phyloP scores from a whole-genome alignment of 2,113 vertebrate species.

The Vicugna pacos region DNA sequence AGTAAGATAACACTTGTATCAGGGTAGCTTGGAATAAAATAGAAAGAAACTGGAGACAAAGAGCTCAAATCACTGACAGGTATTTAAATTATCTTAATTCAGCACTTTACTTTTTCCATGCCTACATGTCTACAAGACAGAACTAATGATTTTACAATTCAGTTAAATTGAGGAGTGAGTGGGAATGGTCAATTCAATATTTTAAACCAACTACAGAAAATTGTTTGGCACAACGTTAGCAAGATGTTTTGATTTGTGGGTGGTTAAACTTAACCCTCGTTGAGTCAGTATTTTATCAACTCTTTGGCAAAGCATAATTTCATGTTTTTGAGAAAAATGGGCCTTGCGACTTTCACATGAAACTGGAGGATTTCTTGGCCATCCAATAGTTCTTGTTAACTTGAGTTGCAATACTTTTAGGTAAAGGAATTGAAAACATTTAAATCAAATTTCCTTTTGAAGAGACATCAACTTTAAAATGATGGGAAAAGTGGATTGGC shows the following conservation, averaged over 20 bases:
- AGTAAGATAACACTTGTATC: accelerated
- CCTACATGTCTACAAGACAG: not conserved
- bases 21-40: accelerated
- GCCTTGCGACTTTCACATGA: constrained; percentile 34
- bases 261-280: constrained; percentile 7
- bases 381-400: constrained; percentile 6
- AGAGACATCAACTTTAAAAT: constrained; percentile 56
- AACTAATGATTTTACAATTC: constrained; percentile 7
- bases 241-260: constrained; percentile 44
- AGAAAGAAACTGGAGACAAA: not conserved
- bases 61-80: not conserved
- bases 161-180: not conserved
- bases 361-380: constrained; percentile 52
- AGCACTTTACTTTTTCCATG: not conserved
- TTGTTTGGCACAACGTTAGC: not conserved
- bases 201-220: not conserved
- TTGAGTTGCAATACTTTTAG: constrained; percentile 64
- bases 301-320: constrained; percentile 45
- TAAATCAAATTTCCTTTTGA: constrained; percentile 80
- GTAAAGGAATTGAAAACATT: constrained; percentile 76
- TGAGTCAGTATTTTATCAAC: constrained; percentile 20
- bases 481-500: constrained; percentile 51
- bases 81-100: not conserved
- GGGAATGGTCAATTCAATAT: not conserved
- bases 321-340: constrained; percentile 55